Conservation (phyloP, 2,113 vertebrate genomes). For the Lontra canadensis region DNA sequence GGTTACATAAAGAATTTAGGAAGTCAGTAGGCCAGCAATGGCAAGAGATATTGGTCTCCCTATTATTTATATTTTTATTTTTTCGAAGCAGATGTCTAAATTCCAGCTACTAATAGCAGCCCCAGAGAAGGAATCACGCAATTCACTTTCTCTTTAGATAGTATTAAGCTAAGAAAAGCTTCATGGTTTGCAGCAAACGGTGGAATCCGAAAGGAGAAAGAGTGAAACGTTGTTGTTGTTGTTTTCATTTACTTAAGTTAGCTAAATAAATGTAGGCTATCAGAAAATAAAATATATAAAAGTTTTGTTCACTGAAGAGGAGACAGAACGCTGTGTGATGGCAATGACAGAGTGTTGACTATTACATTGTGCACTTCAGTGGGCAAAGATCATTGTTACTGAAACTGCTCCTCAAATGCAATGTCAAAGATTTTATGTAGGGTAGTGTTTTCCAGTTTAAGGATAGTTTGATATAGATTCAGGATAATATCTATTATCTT, state of each 20-base stretch:
- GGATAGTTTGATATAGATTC: neutral
- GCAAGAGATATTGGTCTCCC: neutral
- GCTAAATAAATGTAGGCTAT: neutral
- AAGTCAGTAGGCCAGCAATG: neutral
- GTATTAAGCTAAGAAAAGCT: neutral
- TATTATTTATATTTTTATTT: neutral
- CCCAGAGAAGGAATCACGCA: neutral
- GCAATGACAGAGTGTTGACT: neutral
- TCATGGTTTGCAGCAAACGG: neutral
- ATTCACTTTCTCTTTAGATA: neutral
- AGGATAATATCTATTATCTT: neutral
- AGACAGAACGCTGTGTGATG: neutral
- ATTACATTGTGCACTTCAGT: neutral
- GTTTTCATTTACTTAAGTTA: neutral
- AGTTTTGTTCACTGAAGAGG: neutral
- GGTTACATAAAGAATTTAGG: neutral
- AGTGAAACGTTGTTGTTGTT: neutral
- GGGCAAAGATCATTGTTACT: neutral
- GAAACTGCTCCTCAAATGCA: neutral
- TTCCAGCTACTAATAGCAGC: neutral
- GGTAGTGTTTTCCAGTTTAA: neutral
- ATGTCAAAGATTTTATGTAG: neutral
- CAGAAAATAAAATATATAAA: neutral
- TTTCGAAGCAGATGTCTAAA: neutral
- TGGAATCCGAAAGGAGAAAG: neutral